Evolutionary conservation across 2,113 vertebrate species (phyloP), one percentile per base, ranked within the genome.

Genomic region (Chaetodon auriga): DNA sequence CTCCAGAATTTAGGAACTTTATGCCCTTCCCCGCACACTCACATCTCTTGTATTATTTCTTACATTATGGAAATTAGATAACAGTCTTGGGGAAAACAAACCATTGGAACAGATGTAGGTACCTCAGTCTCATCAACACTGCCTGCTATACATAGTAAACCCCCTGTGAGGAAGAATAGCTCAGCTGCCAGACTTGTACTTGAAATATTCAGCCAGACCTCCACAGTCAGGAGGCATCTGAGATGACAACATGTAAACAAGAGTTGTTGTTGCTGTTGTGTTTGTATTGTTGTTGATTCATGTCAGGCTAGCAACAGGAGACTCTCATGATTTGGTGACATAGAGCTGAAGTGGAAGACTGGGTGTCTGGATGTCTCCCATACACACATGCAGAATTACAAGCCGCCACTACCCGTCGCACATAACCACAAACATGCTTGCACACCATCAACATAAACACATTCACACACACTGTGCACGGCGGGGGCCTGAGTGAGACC

Each of bases 391-490:
- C 3, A 30, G 2, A 30, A 30, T 30, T 30, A 3, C 30, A 30
- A 45, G 19, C 30, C 5, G 5, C 38, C 38, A 4, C 7, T 58
- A 41, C 38, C 74, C 66, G 30, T 1, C 12, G 30, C 75, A 25
- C 36, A 69, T 35, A 77, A 61, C 66, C 82, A 87, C 53, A 75
- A 68, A 66, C 18, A 65, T 55, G 25, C 57, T 11, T 41, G n/a
- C 25, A 57, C 53, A 48, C 46, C 14, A 60, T 41, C 65, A 46
- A 55, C 46, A 76, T 60, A 54, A 77, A 85, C 75, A 78, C 62
- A 16, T 58, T 75, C 19, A 23, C 35, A 55, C 85, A 66, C 46
- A 71, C 86, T 77, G 80, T 72, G 90, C 87, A 63, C 80, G 48
- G 78, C 1, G 23, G 80, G 83, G 48, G 62, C 21, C 70, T 64